Base-by-base conservation (phyloP, 2,888 invertebrate genomes). In the Neoscelio sp. region DNA sequence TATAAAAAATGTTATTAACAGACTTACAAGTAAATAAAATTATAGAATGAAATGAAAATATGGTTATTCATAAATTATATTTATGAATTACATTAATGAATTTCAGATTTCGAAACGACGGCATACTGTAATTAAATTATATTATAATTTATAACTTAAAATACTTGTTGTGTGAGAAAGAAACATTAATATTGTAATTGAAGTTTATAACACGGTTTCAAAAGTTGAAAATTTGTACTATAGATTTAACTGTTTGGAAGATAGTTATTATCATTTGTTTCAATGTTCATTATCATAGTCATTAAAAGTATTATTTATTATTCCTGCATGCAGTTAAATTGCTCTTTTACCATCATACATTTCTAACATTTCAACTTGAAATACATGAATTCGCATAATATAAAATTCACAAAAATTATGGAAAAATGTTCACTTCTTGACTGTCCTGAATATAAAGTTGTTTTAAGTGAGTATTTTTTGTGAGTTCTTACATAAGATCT, bases 151-250 rank as follows among this genome's bases (percentile, higher is more conserved):
- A 33, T 54, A 33, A 67, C 42, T 38, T 42, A 42, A 67, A 67
- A 67, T 67, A 67, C 67, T 67, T 67, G 64, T 64, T 64, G 67
- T 54, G 67, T 56, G 67, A 54, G 56, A 67, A 56, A 56, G 54
- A 67, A 23, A 15, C 46, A 56, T 67, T 67, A 67, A 33, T 67
- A 35, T 56, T 56, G 46, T 67, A 67, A 67, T 67, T 67, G 67
- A 67, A 67, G 56, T 67, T 67, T 67, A 67, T 67, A 18, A 23
- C 23, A 17, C 17, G 12, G 17, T 54, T 67, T 67, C 35, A 33
- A 44, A 28, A 44, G 42, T 60, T 60, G 18, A 23, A 44, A 44
- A 62, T 20, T 13, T 18, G 23, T 38, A 26, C 48, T 64, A 64
- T 48, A 64, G 26, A 48, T 48, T 15, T 33, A n/a, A 44, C 30